phyloP scores from a whole-genome alignment of 2,113 vertebrate species.

The Rhadina sibilatrix region DNA sequence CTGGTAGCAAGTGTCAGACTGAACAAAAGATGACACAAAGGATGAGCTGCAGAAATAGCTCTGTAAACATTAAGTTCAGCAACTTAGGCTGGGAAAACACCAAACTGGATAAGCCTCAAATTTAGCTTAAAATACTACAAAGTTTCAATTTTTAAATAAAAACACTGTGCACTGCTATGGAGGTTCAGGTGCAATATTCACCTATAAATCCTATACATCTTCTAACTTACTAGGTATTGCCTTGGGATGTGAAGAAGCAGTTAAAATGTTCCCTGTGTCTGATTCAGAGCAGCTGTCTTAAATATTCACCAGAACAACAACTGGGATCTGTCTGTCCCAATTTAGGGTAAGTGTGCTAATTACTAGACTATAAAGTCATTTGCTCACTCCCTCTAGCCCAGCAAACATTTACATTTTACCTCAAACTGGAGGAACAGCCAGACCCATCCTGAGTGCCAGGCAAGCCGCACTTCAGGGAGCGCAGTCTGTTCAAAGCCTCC shows the following conservation, averaged over 20 bases:
- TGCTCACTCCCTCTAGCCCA: conserved; percentile 47
- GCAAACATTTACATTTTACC: conserved; percentile 49
- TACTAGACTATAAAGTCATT: conserved; percentile 50
- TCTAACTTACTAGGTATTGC: background rate
- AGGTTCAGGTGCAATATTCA: background rate
- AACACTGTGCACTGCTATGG: background rate
- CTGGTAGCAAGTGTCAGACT: background rate
- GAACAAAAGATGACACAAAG: background rate
- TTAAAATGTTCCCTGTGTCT: background rate
- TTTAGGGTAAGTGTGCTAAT: conserved; percentile 41
- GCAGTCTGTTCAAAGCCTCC: background rate
- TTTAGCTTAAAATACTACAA: background rate
- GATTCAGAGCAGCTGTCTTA: conserved; percentile 19
- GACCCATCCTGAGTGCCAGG: background rate
- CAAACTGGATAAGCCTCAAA: background rate
- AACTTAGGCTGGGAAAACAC: background rate
- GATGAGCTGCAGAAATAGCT: background rate
- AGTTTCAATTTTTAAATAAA: background rate
- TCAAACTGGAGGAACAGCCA: background rate
- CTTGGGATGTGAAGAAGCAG: background rate
- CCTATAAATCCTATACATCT: background rate
- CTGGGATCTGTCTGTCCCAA: conserved; percentile 29
- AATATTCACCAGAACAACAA: conserved; percentile 38
- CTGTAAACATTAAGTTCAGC: background rate
- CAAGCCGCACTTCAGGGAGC: background rate